Conservation (phyloP, 2,888 invertebrate genomes). For the Brenthis hecate region DNA sequence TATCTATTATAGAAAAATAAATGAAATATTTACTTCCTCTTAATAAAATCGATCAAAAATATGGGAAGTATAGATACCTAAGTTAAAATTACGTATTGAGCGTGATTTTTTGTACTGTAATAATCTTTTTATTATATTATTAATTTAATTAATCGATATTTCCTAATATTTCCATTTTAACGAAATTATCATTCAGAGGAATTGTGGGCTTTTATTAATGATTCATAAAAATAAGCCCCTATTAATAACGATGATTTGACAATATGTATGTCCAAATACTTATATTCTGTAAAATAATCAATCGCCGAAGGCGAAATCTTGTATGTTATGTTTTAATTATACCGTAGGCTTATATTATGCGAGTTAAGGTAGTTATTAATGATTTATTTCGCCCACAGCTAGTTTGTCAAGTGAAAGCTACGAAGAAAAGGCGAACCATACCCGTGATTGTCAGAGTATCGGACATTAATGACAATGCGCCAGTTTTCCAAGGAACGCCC, state of each 20-base stretch:
- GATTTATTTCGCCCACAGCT: slow-evolving; percentile 81
- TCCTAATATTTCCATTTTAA: neutral
- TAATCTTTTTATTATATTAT: no score
- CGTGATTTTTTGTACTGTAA: no score
- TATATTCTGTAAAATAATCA: no score
- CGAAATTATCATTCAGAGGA: no score
- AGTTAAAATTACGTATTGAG: no score
- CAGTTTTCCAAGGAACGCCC: slow-evolving; percentile 91
- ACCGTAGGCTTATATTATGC: neutral
- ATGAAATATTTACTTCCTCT: no score
- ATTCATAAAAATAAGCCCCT: slow-evolving; percentile 1
- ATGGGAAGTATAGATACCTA: no score
- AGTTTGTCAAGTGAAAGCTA: slow-evolving; percentile 90
- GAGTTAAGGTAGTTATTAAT: slow-evolving; percentile 28
- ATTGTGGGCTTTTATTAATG: neutral
- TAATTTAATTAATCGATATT: no score
- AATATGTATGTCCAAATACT: no score
- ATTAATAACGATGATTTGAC: slow-evolving; percentile 4
- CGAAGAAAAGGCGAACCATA: slow-evolving; percentile 91
- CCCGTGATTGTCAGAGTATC: slow-evolving; percentile 95
- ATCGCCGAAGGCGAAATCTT: no score
- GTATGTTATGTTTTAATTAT: neutral
- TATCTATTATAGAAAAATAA: no score
- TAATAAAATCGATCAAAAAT: no score
- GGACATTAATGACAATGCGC: slow-evolving; percentile 95